Base-by-base conservation (phyloP, 2,113 vertebrate genomes). In the Ornithorhynchus anatinus region DNA sequence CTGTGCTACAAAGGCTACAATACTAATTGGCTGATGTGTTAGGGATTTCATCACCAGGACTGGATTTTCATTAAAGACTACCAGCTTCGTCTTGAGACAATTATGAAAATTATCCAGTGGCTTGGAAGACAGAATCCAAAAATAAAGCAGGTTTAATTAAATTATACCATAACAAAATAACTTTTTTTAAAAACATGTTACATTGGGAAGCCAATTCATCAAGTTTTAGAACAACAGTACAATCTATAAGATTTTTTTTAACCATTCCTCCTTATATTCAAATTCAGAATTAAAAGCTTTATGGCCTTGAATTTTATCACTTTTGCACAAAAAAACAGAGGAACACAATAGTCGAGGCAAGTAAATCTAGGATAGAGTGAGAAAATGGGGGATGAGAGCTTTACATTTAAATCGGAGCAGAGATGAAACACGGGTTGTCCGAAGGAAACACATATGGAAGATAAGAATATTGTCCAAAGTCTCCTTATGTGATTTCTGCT, bases 381-480 rank as follows among this genome's bases (percentile, higher is more conserved):
- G 32, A 57, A 43, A 69, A 58, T 27, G 8, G 0, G 6, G 33
- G 53, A 39, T 16, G 33, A 32, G 79, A 37, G 19, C 12, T 75
- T 77, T 65, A 65, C 10, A 11, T 43, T 81, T 68, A 59, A 36
- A 22, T 59, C 51, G 35, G 29, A 69, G 48, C 44, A 67, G 40
- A 31, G 31, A 40, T 6, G 4, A 48, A 71, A 10, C 20, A 20
- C 2, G 22, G 22, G 20, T 27, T 5, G 2, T 31, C 38, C 19
- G 14, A 37, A 67, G 75, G 44, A 53, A 75, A 47, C 29, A 57
- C 33, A 69, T 68, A 70, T 80, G 36, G 47, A 79, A 76, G 56
- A 62, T 61, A 42, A 58, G 23, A 70, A 58, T 25, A 54, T 9
- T 39, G 22, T n/a, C 35, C 2, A n/a, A 6, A 19, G 35, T 48